Evolutionary conservation across 2,113 vertebrate species (phyloP), one percentile per base, ranked within the genome.

Genomic region (Alethe diademata): DNA sequence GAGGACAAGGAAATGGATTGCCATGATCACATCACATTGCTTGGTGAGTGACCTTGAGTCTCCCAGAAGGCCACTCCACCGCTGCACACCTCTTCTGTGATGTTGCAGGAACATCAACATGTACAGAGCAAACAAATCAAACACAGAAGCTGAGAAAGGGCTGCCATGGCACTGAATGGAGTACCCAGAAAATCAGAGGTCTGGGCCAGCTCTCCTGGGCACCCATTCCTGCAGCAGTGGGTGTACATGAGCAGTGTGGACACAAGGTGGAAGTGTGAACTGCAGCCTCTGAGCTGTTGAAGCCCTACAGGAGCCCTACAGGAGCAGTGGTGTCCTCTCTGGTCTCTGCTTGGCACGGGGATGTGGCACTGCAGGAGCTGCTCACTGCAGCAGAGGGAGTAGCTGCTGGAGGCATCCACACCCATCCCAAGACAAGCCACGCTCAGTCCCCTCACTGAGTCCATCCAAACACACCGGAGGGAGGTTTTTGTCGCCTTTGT

Each of bases 171-270:
- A 13, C 20, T 12, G 29, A 12, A 8, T 2, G 33, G 38, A 47
- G 45, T 1, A 43, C 15, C 29, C 23, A 19, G 57, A 22, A 14
- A 33, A 14, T 9, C 66, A 65, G 7, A 31, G 11, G 5, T 24
- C n/a, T 31, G 53, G 9, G 19, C 8, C 50, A 28, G 50, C 26
- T 5, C 25, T 51, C 29, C 40, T 28, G 58, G 66, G 48, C 3
- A 14, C 48, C 35, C 22, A 13, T 11, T 45, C 50, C 56, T 36
- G 48, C 64, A 60, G 62, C 61, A n/a, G 7, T 1, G 9, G 40
- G 22, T 12, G 25, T 5, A 1, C 4, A 1, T 1, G 29, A 78
- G 48, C 65, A 43, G 28, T 8, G 14, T 0, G 3, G n/a, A n/a
- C 58, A 36, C 42, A 11, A 86, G 82, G 60, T 58, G 83, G 13